Percentiles rank a stretch among this genome's conserved stretches.
These are phyloP conservation scores for Luidia sarsii DNA, from an alignment of 53 echinoderm and acorn worm species.

Conservation along the genomic window DNA sequence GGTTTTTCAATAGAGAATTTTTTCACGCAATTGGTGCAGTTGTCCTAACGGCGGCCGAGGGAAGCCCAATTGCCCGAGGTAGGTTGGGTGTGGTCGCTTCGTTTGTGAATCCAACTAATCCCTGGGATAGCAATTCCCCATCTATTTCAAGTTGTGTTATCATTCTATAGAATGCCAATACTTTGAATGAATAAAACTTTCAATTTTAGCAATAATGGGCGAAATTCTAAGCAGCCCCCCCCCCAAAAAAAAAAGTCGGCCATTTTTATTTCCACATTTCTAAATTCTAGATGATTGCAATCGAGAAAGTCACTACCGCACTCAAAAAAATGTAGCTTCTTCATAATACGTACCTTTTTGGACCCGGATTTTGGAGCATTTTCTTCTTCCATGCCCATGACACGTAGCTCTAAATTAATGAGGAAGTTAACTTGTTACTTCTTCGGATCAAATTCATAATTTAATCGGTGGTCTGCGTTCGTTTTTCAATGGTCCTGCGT, in stretches of 20 bases:
- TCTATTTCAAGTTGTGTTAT: not conserved
- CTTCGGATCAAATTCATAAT: conserved; percentile 2
- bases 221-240: no score
- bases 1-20: no score
- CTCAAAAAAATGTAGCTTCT: no score
- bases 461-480: not conserved
- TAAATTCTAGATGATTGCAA: no score
- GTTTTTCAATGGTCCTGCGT: not conserved
- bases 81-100: conserved; percentile 45
- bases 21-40: conserved; percentile 35
- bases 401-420: not conserved
- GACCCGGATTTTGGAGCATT: conserved; percentile 37
- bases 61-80: not conserved
- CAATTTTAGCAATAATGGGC: not conserved
- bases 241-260: not conserved
- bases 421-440: not conserved
- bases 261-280: conserved; percentile 40
- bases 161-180: not conserved
- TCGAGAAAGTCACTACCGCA: no score
- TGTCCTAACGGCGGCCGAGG: not conserved
- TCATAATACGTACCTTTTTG: conserved; percentile 27
- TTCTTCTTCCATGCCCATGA: conserved; percentile 51
- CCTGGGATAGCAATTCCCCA: not conserved
- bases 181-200: conserved; percentile 3
- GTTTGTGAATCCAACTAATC: not conserved